Base-by-base conservation (phyloP, 1,140 invertebrate species). In the Drosophila sp. region DNA sequence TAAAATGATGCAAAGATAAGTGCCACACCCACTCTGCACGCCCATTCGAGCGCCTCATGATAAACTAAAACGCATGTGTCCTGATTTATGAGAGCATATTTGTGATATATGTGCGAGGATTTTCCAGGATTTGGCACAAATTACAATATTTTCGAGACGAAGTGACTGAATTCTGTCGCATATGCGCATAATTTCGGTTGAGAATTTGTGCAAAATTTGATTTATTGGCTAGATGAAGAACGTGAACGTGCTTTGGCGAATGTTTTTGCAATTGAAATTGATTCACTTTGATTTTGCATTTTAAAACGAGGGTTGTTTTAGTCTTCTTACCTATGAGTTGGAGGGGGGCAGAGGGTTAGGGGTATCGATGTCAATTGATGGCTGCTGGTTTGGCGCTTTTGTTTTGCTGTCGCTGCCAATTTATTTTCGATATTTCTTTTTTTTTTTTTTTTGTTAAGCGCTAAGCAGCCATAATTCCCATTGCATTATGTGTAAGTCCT, bases 271-370 rank as follows among this genome's bases (percentile, higher is more conserved):
- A 80, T 56, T 76, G 83, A 90, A 90, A 90, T 90, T 90, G 87
- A 90, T 90, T 90, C 81, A 90, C 80, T 90, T 90, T 81, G 87
- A 90, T 90, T 90, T 90, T 84, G 83, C 87, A 90, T 90, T 90
- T 90, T 84, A 90, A 90, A 87, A 70, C 72, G 80, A 89, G 84
- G 85, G 84, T 84, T 75, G 77, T 58, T 63, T 17, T 61, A 30
- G 64, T 8, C 8, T 32, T 27, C 40, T 27, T 35, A 35, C 23
- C 25, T 60, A 25, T 11, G 11, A 57, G 54, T 38, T 64, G 67
- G 38, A 44, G 56, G 29, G 25, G n/a, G 54, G 58, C 60, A 33
- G 23, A 5, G 58, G 17, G 17, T 17, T 17, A 10, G 25, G 30
- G 69, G 60, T 76, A 79, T 86, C 76, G 67, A 80, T 80, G 82